phyloP scores from a whole-genome alignment of 1,140 invertebrate species.

The Micrasema longulum region DNA sequence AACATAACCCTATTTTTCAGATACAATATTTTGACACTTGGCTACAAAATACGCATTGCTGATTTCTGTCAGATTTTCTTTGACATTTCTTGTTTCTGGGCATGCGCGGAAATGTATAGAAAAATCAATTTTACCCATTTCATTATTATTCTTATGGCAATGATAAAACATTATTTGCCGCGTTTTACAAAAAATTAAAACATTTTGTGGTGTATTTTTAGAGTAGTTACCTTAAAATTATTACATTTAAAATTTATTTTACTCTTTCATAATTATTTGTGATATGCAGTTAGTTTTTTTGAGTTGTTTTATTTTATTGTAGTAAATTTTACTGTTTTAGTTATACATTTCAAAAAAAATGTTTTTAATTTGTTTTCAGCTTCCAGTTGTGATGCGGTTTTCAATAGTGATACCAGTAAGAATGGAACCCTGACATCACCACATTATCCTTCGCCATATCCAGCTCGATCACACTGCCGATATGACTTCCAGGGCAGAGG shows the following conservation, averaged over 20 bases:
- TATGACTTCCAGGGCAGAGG: conserved; percentile 88
- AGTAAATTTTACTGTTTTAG: too few relatives aligned
- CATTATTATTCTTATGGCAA: conserved; percentile 12
- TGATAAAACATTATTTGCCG: conserved; percentile 69
- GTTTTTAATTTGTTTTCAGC: conserved; percentile 72
- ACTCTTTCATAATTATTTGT: too few relatives aligned
- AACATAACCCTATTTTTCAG: neutral
- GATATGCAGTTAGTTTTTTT: too few relatives aligned
- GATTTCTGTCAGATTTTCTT: conserved; percentile 12
- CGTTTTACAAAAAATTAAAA: too few relatives aligned
- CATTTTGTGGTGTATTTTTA: too few relatives aligned
- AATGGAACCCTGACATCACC: conserved; percentile 85
- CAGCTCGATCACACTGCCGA: conserved; percentile 79
- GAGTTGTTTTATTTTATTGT: too few relatives aligned
- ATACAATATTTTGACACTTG: conserved; percentile 6
- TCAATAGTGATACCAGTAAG: conserved; percentile 83
- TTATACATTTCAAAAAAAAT: neutral
- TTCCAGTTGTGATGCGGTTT: conserved; percentile 80
- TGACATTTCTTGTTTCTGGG: neutral
- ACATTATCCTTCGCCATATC: conserved; percentile 80
- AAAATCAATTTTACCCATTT: conserved; percentile 18
- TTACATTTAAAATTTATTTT: too few relatives aligned
- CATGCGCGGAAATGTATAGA: neutral
- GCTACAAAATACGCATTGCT: conserved; percentile 9
- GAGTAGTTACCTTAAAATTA: too few relatives aligned